Evolutionary conservation across 35 echinoderm and acorn worm genomes (phyloP), one percentile per base, ranked within the genome.

Genomic region (Stichopus chloronotus): DNA sequence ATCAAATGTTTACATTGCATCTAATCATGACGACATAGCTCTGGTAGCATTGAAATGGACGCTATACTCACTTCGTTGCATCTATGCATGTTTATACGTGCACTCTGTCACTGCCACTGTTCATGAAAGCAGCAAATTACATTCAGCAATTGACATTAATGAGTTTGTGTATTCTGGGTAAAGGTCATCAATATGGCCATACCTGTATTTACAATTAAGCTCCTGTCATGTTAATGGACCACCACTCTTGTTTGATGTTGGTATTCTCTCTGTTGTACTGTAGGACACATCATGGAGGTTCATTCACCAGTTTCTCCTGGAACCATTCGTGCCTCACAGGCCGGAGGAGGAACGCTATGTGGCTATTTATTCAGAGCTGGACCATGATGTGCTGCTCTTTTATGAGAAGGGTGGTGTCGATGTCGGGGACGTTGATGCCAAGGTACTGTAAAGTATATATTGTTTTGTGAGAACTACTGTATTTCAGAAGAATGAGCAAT

Each of bases 381-480:
- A 93, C 16, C 21, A 23, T 54, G 94, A 95, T 55, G 76, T 93
- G 55, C 59, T 95, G 21, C 57, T 95, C 82, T 93, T 95, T 61
- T 83, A 95, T 55, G 81, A 88, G 56, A 56, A 93, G 14, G 94
- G 94, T 23, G 94, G 94, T 14, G 85, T 95, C 58, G 94, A 95
- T 76, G 91, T 95, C 57, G 91, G 94, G 3, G 63, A 95, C 22
- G 91, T 95, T 6, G 94, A 93, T 53, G 54, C 87, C 19, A 88
- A 95, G 94, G 94, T 95, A 56, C 30, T 43, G 30, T 43, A 1
- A 43, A 0, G 30, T 43, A 43, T 43, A 43, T 43, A 43, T 43
- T 43, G 30, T 43, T 43, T 43, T 43, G 30, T 3, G 30, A 43
- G 30, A 43, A 43, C 30, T 43, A 43, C 30, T 43, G 30, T 43